These are phyloP conservation scores for Mormyrus proboscirostris DNA, from an alignment of 2,797 vertebrate species.

Conservation along the genomic window DNA sequence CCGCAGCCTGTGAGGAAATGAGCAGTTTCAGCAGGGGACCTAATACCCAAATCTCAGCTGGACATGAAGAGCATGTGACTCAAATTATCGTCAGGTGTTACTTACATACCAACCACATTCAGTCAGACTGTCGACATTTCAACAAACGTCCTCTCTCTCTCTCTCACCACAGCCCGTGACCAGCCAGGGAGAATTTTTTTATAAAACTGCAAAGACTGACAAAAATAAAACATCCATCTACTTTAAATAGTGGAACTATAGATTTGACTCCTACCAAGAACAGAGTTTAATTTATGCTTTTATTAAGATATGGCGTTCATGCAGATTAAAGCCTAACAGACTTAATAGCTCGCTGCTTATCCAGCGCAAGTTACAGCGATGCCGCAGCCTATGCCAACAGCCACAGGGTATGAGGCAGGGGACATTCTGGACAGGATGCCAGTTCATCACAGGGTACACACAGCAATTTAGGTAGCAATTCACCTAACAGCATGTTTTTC, in stretches of 20 bases:
- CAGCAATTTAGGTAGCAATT: neutral
- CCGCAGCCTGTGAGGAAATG: neutral
- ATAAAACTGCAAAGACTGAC: neutral
- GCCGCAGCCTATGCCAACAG: too few species aligned
- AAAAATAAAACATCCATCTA: neutral
- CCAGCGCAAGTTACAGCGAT: neutral
- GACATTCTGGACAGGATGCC: neutral
- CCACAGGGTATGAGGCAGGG: neutral
- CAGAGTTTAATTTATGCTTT: slow-evolving; percentile 3
- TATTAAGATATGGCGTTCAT: neutral
- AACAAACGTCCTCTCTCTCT: neutral
- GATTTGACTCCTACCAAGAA: neutral
- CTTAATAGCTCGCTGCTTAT: neutral
- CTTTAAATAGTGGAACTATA: neutral
- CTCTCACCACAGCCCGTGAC: neutral
- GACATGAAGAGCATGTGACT: neutral
- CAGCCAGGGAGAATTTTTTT: neutral
- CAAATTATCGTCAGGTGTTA: neutral
- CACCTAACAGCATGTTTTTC: neutral
- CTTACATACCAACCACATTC: neutral
- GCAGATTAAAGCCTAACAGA: neutral
- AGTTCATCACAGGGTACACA: neutral
- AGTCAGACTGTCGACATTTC: neutral
- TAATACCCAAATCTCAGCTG: neutral
- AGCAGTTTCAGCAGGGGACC: neutral